phyloP scores from a whole-genome alignment of 1,140 invertebrate genomes.

The Diabrotica virgifera region DNA sequence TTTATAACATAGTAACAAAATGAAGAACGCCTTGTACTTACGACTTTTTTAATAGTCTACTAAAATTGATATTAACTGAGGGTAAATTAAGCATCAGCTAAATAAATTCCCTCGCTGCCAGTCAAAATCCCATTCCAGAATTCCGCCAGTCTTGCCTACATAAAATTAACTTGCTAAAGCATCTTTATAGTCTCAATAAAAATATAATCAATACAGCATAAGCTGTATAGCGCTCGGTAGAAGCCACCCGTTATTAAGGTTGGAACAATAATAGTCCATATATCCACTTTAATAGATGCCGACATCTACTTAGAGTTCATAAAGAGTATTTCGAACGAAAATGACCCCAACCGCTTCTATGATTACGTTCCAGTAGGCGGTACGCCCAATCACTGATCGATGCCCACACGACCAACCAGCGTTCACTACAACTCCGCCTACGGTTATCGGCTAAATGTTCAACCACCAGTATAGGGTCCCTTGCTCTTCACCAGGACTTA shows the following conservation, averaged over 20 bases:
- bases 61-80: no score
- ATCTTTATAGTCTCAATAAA: conserved; percentile 39
- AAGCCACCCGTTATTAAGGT: conserved; percentile 35
- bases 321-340: conserved; percentile 37
- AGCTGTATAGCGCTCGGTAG: conserved; percentile 27
- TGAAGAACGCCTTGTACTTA: no score
- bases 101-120: no score
- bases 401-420: conserved; percentile 33
- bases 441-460: not conserved
- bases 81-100: no score
- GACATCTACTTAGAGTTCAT: conserved; percentile 46
- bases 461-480: not conserved
- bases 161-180: conserved; percentile 40
- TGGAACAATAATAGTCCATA: conserved; percentile 35
- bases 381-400: conserved; percentile 40
- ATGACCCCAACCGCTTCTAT: conserved; percentile 22
- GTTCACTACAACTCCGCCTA: conserved; percentile 5
- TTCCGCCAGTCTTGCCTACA: conserved; percentile 19
- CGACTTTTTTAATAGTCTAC: no score
- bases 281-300: conserved; percentile 41
- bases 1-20: no score
- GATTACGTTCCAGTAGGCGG: conserved; percentile 32
- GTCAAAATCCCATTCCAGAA: conserved; percentile 22
- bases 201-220: conserved; percentile 42
- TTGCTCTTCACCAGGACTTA: not conserved